phyloP scores from a whole-genome alignment of 30 jellyfish, hydroid and myxozoan genomes.

The Rhopilema esculentum region DNA sequence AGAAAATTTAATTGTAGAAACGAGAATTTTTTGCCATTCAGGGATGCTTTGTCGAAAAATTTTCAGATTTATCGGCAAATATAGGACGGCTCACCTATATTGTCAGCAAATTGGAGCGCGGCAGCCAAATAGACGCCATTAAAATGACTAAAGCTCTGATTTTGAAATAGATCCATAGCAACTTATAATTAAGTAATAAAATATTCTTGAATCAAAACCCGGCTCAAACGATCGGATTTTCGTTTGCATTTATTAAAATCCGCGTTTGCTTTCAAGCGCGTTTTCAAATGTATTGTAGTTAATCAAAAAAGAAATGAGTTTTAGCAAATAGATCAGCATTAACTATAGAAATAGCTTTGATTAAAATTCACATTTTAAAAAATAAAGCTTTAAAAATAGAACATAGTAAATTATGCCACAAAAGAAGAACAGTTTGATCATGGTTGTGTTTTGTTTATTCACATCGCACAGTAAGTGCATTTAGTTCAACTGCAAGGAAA shows the following conservation, averaged over 20 bases:
- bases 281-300: background rate
- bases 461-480: background rate
- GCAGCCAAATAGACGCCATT: background rate
- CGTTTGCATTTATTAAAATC: background rate
- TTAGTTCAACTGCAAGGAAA: background rate
- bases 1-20: too few species aligned
- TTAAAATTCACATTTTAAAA: background rate
- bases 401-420: background rate
- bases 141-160: background rate
- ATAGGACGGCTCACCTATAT: too few species aligned
- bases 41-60: too few species aligned
- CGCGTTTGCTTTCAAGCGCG: background rate
- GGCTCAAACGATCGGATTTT: background rate
- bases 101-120: too few species aligned
- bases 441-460: background rate
- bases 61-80: too few species aligned
- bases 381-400: background rate
- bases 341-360: too few species aligned
- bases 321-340: background rate
- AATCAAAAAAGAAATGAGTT: background rate
- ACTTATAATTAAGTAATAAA: background rate
- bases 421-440: background rate
- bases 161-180: constrained; percentile 13
- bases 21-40: too few species aligned
- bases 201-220: background rate